These are phyloP conservation scores for Plagiodera versicolora DNA, from an alignment of 2,888 invertebrate genomes.

Conservation along the genomic window DNA sequence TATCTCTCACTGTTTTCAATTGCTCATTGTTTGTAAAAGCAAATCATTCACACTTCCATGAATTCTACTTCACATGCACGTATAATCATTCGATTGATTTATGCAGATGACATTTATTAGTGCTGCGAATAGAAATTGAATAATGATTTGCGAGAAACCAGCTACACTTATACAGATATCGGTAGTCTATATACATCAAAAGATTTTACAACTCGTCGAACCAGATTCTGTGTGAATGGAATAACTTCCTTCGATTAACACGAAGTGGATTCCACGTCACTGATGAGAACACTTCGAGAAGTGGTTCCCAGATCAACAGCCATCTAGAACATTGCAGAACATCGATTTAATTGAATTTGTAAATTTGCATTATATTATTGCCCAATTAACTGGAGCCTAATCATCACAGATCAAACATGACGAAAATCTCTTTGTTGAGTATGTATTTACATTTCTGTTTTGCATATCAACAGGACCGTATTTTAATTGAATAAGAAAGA, in stretches of 20 bases:
- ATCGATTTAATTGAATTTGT: not conserved
- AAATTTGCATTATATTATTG: constrained; percentile 8
- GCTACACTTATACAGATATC: not conserved
- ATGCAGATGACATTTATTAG: no score
- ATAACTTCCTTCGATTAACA: not conserved
- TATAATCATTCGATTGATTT: no score
- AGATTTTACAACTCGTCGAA: not conserved
- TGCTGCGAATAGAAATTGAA: not conserved
- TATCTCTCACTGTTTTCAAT: no score
- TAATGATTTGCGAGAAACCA: not conserved
- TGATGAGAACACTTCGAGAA: not conserved
- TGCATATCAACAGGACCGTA: not conserved
- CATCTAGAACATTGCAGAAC: not conserved
- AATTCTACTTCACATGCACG: no score
- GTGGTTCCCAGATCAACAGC: not conserved
- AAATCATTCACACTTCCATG: no score
- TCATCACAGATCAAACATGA: constrained; percentile 3
- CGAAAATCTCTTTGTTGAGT: not conserved
- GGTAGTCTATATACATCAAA: not conserved
- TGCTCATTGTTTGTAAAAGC: no score
- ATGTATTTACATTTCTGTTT: not conserved
- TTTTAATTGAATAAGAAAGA: not conserved
- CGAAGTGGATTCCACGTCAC: not conserved
- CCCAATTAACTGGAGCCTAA: constrained; percentile 14
- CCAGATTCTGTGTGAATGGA: not conserved